Evolutionary conservation across 2,113 vertebrate genomes (phyloP).

Genomic region (Nannospalax galili): DNA sequence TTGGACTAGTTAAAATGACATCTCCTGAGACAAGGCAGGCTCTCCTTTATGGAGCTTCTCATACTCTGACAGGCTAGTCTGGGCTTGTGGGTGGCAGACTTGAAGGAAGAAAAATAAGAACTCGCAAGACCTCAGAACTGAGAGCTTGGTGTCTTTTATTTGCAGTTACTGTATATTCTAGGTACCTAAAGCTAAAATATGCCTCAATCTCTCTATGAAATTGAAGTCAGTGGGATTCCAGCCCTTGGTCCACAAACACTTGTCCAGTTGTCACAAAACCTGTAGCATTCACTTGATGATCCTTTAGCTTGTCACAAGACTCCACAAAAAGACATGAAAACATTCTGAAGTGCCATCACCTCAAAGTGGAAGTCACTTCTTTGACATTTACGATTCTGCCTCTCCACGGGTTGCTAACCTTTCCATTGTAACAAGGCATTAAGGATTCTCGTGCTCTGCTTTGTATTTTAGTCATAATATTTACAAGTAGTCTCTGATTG

Average conservation of each 20-base stretch:
- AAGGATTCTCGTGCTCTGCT: background rate
- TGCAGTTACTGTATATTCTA: background rate
- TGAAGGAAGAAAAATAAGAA: background rate
- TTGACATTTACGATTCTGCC: background rate
- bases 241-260: background rate
- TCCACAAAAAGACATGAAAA: background rate
- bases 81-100: background rate
- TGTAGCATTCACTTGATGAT: background rate
- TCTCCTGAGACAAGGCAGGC: background rate
- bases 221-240: background rate
- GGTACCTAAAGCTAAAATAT: background rate
- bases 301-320: background rate
- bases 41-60: background rate
- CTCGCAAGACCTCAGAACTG: background rate
- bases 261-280: background rate
- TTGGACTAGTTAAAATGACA: background rate
- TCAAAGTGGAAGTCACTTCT: slow-evolving; percentile 42
- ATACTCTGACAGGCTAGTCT: background rate
- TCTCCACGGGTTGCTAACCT: background rate
- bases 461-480: slow-evolving; percentile 12
- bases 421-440: background rate
- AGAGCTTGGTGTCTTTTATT: background rate
- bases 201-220: background rate
- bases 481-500: slow-evolving; percentile 16
- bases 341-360: background rate